Evolutionary conservation across 1,140 invertebrate genomes (phyloP).

Genomic region (Chelonus insularis): DNA sequence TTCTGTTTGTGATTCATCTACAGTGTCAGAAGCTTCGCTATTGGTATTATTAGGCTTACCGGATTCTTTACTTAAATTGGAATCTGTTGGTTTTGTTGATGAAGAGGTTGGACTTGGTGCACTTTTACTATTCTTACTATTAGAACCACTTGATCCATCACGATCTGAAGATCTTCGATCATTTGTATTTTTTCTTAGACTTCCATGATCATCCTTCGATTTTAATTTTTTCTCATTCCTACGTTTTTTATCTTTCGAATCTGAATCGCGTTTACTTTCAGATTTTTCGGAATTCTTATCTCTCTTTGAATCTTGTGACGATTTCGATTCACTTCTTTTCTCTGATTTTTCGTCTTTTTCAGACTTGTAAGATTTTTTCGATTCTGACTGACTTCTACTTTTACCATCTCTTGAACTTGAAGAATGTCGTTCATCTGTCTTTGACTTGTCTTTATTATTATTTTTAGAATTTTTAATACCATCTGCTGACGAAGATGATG

Average conservation of each 20-base stretch:
- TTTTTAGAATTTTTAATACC: constrained; percentile 33
- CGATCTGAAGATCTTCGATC: constrained; percentile 56
- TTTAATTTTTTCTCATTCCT: constrained; percentile 54
- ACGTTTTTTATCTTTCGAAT: constrained; percentile 50
- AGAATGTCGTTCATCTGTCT: constrained; percentile 30
- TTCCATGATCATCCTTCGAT: constrained; percentile 55
- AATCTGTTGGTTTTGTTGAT: constrained; percentile 38
- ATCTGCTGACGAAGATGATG: constrained; percentile 25
- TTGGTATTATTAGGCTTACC: constrained; percentile 49
- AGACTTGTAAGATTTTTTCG: constrained; percentile 31
- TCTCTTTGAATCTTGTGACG: background rate
- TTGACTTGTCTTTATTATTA: constrained; percentile 33
- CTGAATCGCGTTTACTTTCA: background rate
- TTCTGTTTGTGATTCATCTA: constrained; percentile 42
- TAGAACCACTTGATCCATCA: constrained; percentile 57
- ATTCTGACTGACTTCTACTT: constrained; percentile 35
- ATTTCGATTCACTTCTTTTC: background rate
- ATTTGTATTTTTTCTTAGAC: constrained; percentile 50
- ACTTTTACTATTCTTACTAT: constrained; percentile 50
- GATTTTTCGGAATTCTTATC: constrained; percentile 4
- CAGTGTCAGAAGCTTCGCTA: constrained; percentile 51
- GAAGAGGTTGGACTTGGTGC: constrained; percentile 36
- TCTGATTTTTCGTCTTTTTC: constrained; percentile 42
- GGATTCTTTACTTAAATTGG: constrained; percentile 47
- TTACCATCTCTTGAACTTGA: constrained; percentile 27